Conservation (phyloP, 2,797 vertebrate genomes). For the Anabas testudineus region DNA sequence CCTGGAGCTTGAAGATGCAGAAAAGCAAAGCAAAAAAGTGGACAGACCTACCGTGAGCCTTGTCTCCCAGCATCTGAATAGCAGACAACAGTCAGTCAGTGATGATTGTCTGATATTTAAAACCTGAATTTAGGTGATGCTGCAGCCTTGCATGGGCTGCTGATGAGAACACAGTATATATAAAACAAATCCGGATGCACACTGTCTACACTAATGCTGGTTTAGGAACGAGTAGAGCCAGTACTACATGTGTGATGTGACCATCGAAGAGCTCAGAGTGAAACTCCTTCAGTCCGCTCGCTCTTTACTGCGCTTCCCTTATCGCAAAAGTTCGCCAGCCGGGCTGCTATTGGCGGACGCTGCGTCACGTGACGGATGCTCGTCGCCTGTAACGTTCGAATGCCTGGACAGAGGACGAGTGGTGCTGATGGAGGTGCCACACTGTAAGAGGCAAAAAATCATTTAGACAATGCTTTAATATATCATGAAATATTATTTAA, state of each 20-base stretch:
- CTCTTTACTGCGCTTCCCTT: slow-evolving; percentile 70
- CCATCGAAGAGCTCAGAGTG: slow-evolving; percentile 49
- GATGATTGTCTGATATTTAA: slow-evolving; percentile 38
- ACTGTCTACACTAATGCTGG: neutral
- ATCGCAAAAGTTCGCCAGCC: slow-evolving; percentile 57
- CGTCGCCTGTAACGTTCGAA: slow-evolving; percentile 37
- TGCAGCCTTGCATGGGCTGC: slow-evolving; percentile 60
- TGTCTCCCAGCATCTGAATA: slow-evolving; percentile 79
- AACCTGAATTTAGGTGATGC: slow-evolving; percentile 39
- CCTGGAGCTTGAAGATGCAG: neutral
- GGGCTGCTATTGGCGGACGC: slow-evolving; percentile 72
- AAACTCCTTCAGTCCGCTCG: slow-evolving; percentile 50
- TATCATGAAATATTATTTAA: no score
- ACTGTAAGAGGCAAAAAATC: neutral
- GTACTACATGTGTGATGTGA: slow-evolving; percentile 23
- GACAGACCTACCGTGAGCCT: slow-evolving; percentile 76
- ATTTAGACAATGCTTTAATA: no score
- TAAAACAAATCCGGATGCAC: slow-evolving; percentile 21
- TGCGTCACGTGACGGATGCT: slow-evolving; percentile 74
- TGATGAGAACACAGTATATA: neutral
- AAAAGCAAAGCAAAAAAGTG: neutral
- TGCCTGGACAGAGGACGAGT: slow-evolving; percentile 49
- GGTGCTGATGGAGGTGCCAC: slow-evolving; percentile 30
- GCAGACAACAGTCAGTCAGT: slow-evolving; percentile 40
- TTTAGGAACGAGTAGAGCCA: neutral